Percentiles rank a stretch among this genome's conserved stretches.
Conservation (phyloP, 2,888 invertebrate genomes). For the Elysia crispata region DNA sequence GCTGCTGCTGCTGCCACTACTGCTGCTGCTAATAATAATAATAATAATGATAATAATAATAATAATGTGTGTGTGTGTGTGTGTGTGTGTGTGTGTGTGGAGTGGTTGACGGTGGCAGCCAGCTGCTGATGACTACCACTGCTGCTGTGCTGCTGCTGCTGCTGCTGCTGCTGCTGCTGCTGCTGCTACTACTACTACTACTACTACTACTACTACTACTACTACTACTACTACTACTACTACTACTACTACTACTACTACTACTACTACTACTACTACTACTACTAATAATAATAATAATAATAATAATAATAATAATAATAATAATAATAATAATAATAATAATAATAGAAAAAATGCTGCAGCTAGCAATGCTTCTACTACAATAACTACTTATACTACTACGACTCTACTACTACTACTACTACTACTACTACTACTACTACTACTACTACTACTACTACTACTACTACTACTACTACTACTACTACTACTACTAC, state of each 20-base stretch:
- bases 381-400: too few species aligned
- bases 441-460: constrained; percentile 26
- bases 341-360: too few species aligned
- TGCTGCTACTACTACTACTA: constrained; percentile 9
- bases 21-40: too few species aligned
- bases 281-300: too few species aligned
- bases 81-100: constrained; percentile 26
- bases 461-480: constrained; percentile 15
- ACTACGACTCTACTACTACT: constrained; percentile 22
- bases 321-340: too few species aligned
- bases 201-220: constrained; percentile 26
- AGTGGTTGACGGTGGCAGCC: neutral
- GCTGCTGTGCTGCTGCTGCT: neutral
- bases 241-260: constrained; percentile 20
- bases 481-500: constrained; percentile 15
- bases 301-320: too few species aligned
- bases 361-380: too few species aligned
- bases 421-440: constrained; percentile 21
- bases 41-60: neutral
- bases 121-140: neutral
- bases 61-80: constrained; percentile 1
- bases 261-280: too few species aligned
- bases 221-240: constrained; percentile 17
- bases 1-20: too few species aligned
- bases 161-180: neutral